These are phyloP conservation scores for Neodon shergylaensis DNA, from an alignment of 2,113 vertebrate genomes.

Conservation along the genomic window DNA sequence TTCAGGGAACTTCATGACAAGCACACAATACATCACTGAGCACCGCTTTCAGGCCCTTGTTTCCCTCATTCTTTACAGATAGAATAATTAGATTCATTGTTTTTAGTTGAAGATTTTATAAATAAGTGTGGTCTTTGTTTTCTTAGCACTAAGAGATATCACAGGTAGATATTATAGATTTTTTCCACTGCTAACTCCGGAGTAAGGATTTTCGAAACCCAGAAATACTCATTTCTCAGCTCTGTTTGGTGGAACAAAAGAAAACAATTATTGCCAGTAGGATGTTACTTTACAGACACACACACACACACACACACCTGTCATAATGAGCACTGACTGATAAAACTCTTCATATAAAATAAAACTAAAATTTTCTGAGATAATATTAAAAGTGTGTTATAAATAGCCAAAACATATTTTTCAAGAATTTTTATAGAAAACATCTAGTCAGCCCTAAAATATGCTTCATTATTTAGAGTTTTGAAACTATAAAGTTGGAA, in stretches of 20 bases:
- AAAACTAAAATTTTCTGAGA: neutral
- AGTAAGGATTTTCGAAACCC: neutral
- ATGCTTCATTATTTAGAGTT: neutral
- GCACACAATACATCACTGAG: accelerated
- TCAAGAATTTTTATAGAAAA: neutral
- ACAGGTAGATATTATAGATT: neutral
- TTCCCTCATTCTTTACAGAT: neutral
- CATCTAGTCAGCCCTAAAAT: neutral
- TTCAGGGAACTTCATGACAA: neutral
- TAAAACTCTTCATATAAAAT: neutral
- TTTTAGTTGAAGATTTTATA: neutral
- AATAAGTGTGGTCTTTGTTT: neutral
- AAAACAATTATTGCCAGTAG: neutral
- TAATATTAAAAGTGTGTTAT: neutral
- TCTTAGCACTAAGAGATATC: neutral
- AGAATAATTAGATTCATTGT: neutral
- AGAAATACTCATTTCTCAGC: neutral
- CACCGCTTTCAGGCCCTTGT: accelerated
- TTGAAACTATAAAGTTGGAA: neutral
- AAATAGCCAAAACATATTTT: neutral
- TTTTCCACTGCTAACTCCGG: neutral
- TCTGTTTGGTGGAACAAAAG: neutral
- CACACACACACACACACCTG: neutral
- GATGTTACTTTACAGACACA: neutral
- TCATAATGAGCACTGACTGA: neutral